Conservation (phyloP, 2,113 vertebrate genomes). For the Muntiacus reevesi region DNA sequence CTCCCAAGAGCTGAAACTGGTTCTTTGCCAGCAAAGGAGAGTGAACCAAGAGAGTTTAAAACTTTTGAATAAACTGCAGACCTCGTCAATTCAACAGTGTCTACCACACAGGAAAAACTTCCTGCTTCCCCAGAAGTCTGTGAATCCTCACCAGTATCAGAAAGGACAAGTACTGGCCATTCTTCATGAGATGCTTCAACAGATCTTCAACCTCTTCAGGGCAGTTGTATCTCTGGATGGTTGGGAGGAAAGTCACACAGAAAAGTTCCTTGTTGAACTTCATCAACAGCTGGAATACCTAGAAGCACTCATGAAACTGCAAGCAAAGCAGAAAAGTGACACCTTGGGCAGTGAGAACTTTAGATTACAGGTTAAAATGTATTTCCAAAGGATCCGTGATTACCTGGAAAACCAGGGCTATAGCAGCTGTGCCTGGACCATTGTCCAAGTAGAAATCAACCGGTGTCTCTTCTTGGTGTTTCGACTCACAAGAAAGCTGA, state of each 20-base stretch:
- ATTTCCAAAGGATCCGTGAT: constrained; percentile 43
- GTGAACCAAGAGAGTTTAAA: constrained; percentile 24
- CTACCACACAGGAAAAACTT: constrained; percentile 47
- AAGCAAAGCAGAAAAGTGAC: not conserved
- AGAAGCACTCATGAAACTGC: not conserved
- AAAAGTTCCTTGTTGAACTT: constrained; percentile 37
- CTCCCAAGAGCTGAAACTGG: not conserved
- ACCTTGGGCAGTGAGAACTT: not conserved
- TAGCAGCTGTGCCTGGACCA: constrained; percentile 49
- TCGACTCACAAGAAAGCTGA: constrained; percentile 35
- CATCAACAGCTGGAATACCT: constrained; percentile 39
- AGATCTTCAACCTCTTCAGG: constrained; percentile 49
- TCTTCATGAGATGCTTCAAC: constrained; percentile 63
- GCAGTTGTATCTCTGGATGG: not conserved
- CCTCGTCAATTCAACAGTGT: constrained; percentile 21
- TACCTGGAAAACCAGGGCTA: constrained; percentile 55
- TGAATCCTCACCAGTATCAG: not conserved
- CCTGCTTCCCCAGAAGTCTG: not conserved
- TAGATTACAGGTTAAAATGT: constrained; percentile 51
- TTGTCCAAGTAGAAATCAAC: constrained; percentile 50
- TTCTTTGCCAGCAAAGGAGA: constrained; percentile 36
- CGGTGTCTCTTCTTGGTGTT: constrained; percentile 39
- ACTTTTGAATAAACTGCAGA: not conserved
- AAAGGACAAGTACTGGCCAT: not conserved
- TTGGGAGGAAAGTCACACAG: constrained; percentile 7